Evolutionary conservation across 2,113 vertebrate genomes (phyloP).

Genomic region (Meles meles): DNA sequence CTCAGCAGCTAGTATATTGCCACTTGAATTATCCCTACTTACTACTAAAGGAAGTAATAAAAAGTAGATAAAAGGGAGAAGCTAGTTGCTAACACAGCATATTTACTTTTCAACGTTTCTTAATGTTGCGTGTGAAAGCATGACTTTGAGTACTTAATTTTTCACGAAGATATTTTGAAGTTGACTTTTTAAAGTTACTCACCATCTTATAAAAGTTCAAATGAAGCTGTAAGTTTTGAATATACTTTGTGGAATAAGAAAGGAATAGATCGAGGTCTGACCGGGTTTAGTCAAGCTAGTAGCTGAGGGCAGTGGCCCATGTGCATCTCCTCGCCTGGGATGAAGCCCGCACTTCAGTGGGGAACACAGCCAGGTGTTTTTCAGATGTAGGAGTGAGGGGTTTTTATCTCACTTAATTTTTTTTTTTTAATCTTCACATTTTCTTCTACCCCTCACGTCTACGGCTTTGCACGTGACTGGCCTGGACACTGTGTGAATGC

Average conservation of each 20-base stretch:
- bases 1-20: background rate
- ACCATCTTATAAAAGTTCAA: background rate
- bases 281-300: background rate
- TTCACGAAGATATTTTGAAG: background rate
- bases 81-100: background rate
- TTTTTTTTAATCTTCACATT: background rate
- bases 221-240: background rate
- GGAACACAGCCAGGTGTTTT: background rate
- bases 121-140: background rate
- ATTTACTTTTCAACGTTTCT: background rate
- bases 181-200: conserved; percentile 22
- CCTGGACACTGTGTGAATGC: background rate
- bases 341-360: background rate
- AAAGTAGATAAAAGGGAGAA: background rate
- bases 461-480: background rate
- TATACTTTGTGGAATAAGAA: background rate
- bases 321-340: background rate
- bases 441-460: background rate
- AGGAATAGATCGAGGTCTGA: background rate
- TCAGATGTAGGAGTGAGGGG: background rate
- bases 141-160: background rate
- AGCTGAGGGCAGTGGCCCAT: too few species aligned
- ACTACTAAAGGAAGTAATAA: background rate
- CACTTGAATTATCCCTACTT: background rate
- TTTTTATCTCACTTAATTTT: background rate